Conservation (phyloP, 2,888 invertebrate genomes). For the Philhelius pedissequus region DNA sequence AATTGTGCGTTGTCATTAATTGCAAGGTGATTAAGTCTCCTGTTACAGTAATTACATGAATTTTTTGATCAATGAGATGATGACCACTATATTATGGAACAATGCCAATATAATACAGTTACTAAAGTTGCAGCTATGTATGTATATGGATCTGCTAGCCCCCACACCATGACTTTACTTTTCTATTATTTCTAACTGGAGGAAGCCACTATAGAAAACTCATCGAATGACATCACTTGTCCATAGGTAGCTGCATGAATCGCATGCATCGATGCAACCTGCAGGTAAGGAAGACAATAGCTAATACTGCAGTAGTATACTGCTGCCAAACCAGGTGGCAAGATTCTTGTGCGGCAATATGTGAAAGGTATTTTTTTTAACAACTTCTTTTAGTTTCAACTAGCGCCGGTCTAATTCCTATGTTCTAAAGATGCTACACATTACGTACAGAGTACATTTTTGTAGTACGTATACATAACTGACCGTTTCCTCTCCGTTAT, state of each 20-base stretch:
- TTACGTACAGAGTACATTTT: slow-evolving; percentile 13
- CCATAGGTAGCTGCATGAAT: slow-evolving; percentile 24
- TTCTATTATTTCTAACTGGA: slow-evolving; percentile 6
- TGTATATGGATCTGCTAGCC: neutral
- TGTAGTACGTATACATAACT: slow-evolving; percentile 50
- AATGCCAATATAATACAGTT: slow-evolving; percentile 63
- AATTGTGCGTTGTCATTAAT: slow-evolving; percentile 36
- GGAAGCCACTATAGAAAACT: slow-evolving; percentile 35
- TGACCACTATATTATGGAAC: slow-evolving; percentile 40
- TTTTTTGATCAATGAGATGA: slow-evolving; percentile 24
- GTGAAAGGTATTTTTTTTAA: slow-evolving; percentile 9
- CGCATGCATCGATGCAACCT: slow-evolving; percentile 44
- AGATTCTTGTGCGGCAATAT: neutral
- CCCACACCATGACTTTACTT: slow-evolving; percentile 8
- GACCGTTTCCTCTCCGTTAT: slow-evolving; percentile 67
- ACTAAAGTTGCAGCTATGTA: no score
- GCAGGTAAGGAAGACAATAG: slow-evolving; percentile 48
- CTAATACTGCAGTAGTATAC: neutral
- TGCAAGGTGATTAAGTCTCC: slow-evolving; percentile 38
- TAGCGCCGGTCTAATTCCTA: slow-evolving; percentile 65
- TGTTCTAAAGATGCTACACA: slow-evolving; percentile 52
- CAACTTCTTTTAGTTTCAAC: slow-evolving; percentile 18
- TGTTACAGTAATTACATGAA: slow-evolving; percentile 7
- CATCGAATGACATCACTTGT: slow-evolving; percentile 51
- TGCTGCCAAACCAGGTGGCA: slow-evolving; percentile 21